phyloP scores from a whole-genome alignment of 1,140 invertebrate genomes.

The Dendroctonus valens region DNA sequence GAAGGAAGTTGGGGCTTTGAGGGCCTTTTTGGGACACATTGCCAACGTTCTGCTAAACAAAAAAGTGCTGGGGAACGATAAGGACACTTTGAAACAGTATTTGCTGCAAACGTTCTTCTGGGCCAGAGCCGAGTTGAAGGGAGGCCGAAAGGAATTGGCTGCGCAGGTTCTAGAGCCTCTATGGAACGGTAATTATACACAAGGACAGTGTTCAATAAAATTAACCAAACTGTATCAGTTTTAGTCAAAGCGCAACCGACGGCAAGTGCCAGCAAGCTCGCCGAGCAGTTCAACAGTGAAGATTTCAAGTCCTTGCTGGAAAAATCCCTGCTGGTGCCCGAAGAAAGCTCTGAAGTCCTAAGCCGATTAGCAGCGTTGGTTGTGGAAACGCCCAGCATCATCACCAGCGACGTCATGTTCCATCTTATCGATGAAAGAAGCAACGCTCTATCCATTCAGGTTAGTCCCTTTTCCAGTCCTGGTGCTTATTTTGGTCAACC shows the following conservation, averaged over 20 bases:
- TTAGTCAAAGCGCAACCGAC: background rate
- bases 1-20: background rate
- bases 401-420: background rate
- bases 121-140: constrained; percentile 11
- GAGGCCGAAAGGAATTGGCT: constrained; percentile 12
- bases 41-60: background rate
- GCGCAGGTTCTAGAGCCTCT: constrained; percentile 20
- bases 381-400: background rate
- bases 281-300: too few species aligned
- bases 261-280: too few species aligned
- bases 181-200: constrained; percentile 10
- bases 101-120: constrained; percentile 28
- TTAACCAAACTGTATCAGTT: background rate
- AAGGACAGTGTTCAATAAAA: background rate
- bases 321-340: too few species aligned
- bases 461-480: background rate
- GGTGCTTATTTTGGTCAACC: too few species aligned
- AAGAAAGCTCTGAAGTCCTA: background rate
- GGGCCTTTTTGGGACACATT: background rate
- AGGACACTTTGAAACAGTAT: constrained; percentile 24
- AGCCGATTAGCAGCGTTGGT: background rate
- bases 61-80: constrained; percentile 17
- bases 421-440: background rate
- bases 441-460: constrained; percentile 3
- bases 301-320: too few species aligned